These are phyloP conservation scores for Bombus sibiricus DNA, from an alignment of 1,140 invertebrate species.

Conservation along the genomic window DNA sequence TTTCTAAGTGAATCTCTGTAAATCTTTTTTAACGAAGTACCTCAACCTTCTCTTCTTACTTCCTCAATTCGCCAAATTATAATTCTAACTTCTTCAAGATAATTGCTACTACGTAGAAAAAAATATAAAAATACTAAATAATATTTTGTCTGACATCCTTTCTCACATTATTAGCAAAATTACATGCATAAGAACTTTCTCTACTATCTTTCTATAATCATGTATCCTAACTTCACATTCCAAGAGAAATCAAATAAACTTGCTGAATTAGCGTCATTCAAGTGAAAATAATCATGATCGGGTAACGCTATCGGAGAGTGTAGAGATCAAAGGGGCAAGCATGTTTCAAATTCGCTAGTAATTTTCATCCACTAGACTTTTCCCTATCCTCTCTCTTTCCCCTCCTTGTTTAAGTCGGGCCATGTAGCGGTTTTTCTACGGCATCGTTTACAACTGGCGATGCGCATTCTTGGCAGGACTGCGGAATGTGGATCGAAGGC, in stretches of 20 bases:
- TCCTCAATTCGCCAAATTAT: not conserved
- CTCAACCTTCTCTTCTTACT: not conserved
- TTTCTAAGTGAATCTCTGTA: not conserved
- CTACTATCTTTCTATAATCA: too few species aligned
- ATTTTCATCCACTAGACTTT: conserved; percentile 25
- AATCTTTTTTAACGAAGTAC: not conserved
- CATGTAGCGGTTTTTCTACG: conserved; percentile 59
- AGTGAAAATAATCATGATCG: conserved; percentile 12
- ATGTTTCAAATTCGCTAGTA: not conserved
- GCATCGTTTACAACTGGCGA: conserved; percentile 44
- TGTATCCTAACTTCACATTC: not conserved
- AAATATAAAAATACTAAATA: not conserved
- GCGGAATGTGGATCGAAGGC: conserved; percentile 61
- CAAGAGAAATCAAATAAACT: not conserved
- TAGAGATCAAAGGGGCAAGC: not conserved
- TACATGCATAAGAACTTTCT: not conserved
- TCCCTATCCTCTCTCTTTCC: not conserved
- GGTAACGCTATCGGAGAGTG: not conserved
- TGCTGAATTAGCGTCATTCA: not conserved
- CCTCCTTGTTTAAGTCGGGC: not conserved
- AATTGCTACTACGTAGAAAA: not conserved
- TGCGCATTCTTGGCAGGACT: conserved; percentile 63
- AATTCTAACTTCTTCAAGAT: not conserved
- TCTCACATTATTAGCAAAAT: not conserved
- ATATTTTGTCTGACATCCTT: not conserved